Percentiles rank a stretch among this genome's conserved stretches.
phyloP scores from a whole-genome alignment of 2,888 invertebrate species.

The Caenorhabditis uteleia region DNA sequence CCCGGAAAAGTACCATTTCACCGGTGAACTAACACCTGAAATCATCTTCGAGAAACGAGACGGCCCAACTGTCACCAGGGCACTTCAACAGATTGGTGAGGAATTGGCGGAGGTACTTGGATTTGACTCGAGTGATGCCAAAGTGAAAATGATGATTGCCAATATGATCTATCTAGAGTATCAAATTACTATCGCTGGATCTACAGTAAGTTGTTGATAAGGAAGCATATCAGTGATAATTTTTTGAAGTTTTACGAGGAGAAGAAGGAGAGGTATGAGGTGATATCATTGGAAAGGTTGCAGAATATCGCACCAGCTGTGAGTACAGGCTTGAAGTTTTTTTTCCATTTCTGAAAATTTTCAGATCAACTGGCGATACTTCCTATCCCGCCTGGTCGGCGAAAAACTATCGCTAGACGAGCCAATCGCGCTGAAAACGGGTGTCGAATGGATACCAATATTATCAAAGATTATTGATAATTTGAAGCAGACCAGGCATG shows the following conservation, averaged over 20 bases:
- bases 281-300: constrained; percentile 30
- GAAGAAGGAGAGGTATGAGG: constrained; percentile 42
- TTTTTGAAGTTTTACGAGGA: constrained; percentile 31
- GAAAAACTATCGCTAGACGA: constrained; percentile 27
- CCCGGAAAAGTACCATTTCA: constrained; percentile 25
- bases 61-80: constrained; percentile 3
- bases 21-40: constrained; percentile 32
- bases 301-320: constrained; percentile 42
- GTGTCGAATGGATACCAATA: constrained; percentile 38
- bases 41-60: constrained; percentile 27
- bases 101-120: constrained; percentile 37
- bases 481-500: constrained; percentile 18
- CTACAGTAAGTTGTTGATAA: constrained; percentile 18
- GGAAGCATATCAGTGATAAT: background rate
- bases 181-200: constrained; percentile 40
- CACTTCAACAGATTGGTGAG: constrained; percentile 36
- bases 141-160: constrained; percentile 37
- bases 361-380: constrained; percentile 49
- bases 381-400: constrained; percentile 35
- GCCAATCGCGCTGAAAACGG: constrained; percentile 43
- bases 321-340: background rate
- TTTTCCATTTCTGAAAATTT: constrained; percentile 4
- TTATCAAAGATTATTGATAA: constrained; percentile 32
- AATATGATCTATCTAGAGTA: constrained; percentile 49
- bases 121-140: constrained; percentile 23